Evolutionary conservation across 2,888 invertebrate genomes (phyloP), one percentile per base, ranked within the genome.

Genomic region (Drosophila kokeensis): DNA sequence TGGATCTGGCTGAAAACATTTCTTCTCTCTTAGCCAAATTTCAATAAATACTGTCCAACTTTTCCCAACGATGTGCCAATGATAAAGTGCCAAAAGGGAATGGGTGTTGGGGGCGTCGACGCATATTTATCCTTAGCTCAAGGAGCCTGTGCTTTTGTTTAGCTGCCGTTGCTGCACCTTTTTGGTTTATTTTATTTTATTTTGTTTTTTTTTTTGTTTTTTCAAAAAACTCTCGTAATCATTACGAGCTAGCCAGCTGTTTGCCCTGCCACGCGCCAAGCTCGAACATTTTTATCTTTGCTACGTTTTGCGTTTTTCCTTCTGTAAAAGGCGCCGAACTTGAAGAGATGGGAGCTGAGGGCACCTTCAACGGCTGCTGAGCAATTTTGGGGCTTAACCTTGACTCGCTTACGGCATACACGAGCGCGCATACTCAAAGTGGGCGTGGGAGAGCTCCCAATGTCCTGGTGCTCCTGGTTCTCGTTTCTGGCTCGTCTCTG

Each of bases 201-300:
- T 57, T 49, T 11, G 24, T 61, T 62, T 48, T 60, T 72, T n/a
- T 57, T 49, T 11, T 27, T 61, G 61, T 48, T 60, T 72, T 63
- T 67, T 72, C 57, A 52, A 65, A 64, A 83, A 82, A 81, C 53
- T 77, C 80, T 77, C 87, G 87, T 77, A 89, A 85, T 89, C 73
- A 89, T 85, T 89, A 87, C 81, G 82, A 80, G 84, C 69, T 84
- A 87, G 82, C 82, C 85, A 87, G 85, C 85, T 89, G 89, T 83
- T 83, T 70, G 60, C 55, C 40, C n/a, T 70, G 65, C 69, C 73
- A 70, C 65, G 69, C 63, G 69, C 78, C 65, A 59, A 21, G 59
- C 60, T 38, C 74, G 48, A 73, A 63, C 30, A 68, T 66, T 81
- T 76, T 80, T 72, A 74, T 81, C 68, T 77, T 66, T 61, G 21